Percentiles rank a stretch among this genome's conserved stretches.
Evolutionary conservation across 2,888 invertebrate genomes (phyloP).

Genomic region (Rugalucina vietnamica): DNA sequence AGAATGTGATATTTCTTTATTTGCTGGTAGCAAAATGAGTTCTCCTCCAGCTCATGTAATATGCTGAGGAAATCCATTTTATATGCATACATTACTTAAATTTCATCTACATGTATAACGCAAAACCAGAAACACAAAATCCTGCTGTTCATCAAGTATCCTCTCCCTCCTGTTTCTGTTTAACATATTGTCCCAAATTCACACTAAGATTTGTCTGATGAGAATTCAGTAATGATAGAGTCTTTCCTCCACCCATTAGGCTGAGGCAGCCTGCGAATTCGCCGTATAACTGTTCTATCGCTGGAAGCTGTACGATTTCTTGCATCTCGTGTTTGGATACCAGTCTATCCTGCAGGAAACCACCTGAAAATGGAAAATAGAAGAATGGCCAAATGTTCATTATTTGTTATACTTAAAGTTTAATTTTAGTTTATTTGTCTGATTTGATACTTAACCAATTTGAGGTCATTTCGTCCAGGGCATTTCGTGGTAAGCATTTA

Average conservation of each 20-base stretch:
- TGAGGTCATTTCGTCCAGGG: not conserved
- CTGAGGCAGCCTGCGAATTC: slow-evolving; percentile 45
- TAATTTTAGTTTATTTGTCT: not conserved
- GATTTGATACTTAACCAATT: not conserved
- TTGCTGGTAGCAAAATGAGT: no score
- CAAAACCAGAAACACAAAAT: no score
- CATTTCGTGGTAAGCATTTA: not conserved
- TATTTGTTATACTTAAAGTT: not conserved
- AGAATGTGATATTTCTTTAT: no score
- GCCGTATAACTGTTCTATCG: slow-evolving; percentile 41
- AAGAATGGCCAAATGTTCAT: not conserved
- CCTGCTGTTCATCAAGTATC: no score
- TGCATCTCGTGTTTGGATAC: slow-evolving; percentile 36
- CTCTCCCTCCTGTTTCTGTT: slow-evolving; percentile 25
- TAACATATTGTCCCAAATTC: slow-evolving; percentile 48
- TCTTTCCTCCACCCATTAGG: slow-evolving; percentile 32
- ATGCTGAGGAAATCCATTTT: no score
- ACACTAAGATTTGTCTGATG: slow-evolving; percentile 50
- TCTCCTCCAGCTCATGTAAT: no score
- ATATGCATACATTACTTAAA: no score
- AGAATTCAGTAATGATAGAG: slow-evolving; percentile 37
- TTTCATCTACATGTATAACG: no score
- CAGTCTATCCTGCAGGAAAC: slow-evolving; percentile 40
- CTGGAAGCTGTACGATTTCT: slow-evolving; percentile 42
- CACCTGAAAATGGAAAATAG: slow-evolving; percentile 38